These are phyloP conservation scores for Sceliomorpha sp. DNA, from an alignment of 2,888 invertebrate genomes.

Conservation along the genomic window DNA sequence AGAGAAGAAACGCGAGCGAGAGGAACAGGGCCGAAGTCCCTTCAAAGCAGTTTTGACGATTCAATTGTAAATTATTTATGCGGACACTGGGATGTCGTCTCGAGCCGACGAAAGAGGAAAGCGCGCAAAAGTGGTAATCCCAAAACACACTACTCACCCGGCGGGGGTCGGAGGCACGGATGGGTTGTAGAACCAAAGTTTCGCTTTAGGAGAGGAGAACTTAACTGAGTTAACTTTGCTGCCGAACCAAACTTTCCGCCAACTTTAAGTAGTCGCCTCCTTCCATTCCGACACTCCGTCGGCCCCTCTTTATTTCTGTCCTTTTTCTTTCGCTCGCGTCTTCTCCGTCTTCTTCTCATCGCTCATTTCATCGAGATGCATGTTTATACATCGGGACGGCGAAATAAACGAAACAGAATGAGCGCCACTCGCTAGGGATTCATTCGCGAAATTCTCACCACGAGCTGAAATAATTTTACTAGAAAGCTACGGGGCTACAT, in stretches of 20 bases:
- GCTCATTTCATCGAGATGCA: constrained; percentile 24
- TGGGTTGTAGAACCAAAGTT: constrained; percentile 74
- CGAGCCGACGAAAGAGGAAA: constrained; percentile 7
- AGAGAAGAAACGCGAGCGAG: background rate
- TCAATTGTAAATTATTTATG: constrained; percentile 57
- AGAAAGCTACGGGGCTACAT: background rate
- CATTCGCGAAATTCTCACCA: constrained; percentile 18
- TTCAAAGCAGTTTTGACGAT: constrained; percentile 41
- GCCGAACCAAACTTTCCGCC: constrained; percentile 78
- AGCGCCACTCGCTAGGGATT: constrained; percentile 22
- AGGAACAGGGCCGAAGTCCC: no score
- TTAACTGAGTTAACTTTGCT: constrained; percentile 80
- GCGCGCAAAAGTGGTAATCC: constrained; percentile 66
- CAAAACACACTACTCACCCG: constrained; percentile 66
- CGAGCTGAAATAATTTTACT: constrained; percentile 10
- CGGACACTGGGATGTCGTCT: constrained; percentile 27
- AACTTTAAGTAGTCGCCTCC: constrained; percentile 77
- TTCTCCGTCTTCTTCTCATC: constrained; percentile 34
- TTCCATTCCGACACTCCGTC: constrained; percentile 50
- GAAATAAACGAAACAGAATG: constrained; percentile 24
- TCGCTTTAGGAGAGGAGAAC: constrained; percentile 76
- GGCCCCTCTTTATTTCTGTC: constrained; percentile 51
- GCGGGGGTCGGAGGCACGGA: constrained; percentile 51
- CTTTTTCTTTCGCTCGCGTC: constrained; percentile 43
- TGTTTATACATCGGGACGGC: constrained; percentile 15